Conservation (phyloP, 2,888 invertebrate species). For the Sussaba pulchella region DNA sequence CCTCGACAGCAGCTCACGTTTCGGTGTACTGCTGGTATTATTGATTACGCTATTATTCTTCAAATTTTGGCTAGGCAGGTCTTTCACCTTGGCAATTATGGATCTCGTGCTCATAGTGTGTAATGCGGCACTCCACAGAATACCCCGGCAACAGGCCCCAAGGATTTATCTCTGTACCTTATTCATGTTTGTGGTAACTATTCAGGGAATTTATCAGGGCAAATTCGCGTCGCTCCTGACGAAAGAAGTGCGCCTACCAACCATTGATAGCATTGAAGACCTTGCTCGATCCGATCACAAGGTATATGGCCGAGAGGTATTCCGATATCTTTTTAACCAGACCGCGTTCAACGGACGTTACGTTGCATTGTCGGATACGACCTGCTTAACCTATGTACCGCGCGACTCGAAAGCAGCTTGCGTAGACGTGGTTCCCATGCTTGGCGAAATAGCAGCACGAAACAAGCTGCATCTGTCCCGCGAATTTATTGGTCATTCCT, state of each 20-base stretch:
- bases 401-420: too few species aligned
- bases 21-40: background rate
- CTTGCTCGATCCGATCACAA: background rate
- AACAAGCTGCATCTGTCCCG: background rate
- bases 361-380: background rate
- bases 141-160: background rate
- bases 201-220: background rate
- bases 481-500: background rate
- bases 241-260: background rate
- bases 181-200: background rate
- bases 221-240: background rate
- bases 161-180: background rate
- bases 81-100: background rate
- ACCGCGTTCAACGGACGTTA: background rate
- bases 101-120: background rate
- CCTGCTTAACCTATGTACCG: background rate
- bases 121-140: background rate
- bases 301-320: background rate
- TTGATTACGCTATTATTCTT: background rate
- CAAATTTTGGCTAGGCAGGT: background rate
- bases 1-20: background rate
- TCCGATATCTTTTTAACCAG: background rate
- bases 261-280: background rate
- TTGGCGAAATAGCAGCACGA: background rate
- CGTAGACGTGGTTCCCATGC: too few species aligned